These are phyloP conservation scores for Armadillidium nasatum DNA, from an alignment of 1,140 invertebrate genomes.

Conservation along the genomic window DNA sequence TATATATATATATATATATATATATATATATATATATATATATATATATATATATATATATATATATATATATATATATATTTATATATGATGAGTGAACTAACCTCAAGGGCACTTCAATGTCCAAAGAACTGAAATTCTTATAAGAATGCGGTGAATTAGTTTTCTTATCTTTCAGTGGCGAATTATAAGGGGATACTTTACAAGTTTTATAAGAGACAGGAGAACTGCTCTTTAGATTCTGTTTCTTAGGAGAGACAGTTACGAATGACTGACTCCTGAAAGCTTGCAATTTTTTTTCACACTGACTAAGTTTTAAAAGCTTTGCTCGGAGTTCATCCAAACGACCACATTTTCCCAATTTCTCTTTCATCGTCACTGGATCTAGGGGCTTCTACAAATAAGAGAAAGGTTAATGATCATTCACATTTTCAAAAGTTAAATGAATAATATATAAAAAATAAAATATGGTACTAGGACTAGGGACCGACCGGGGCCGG, in stretches of 20 bases:
- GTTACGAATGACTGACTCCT: conserved; percentile 2
- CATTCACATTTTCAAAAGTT: too few species aligned
- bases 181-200: conserved; percentile 20
- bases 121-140: conserved; percentile 64
- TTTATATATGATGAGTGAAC: too few species aligned
- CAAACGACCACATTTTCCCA: conserved; percentile 32
- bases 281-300: conserved; percentile 34
- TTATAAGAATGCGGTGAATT: conserved; percentile 54
- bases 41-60: too few species aligned
- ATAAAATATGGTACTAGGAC: too few species aligned
- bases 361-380: neutral
- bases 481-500: too few species aligned
- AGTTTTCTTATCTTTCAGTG: conserved; percentile 14
- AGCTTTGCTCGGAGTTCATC: conserved; percentile 36
- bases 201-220: neutral
- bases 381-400: neutral
- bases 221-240: neutral
- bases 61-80: too few species aligned
- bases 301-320: conserved; percentile 38
- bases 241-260: neutral
- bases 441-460: too few species aligned
- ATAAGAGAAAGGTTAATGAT: too few species aligned
- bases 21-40: too few species aligned
- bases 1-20: too few species aligned
- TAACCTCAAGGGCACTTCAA: conserved; percentile 59